phyloP scores from a whole-genome alignment of 2,888 invertebrate genomes.

The Hirtodrosophila cameraria region DNA sequence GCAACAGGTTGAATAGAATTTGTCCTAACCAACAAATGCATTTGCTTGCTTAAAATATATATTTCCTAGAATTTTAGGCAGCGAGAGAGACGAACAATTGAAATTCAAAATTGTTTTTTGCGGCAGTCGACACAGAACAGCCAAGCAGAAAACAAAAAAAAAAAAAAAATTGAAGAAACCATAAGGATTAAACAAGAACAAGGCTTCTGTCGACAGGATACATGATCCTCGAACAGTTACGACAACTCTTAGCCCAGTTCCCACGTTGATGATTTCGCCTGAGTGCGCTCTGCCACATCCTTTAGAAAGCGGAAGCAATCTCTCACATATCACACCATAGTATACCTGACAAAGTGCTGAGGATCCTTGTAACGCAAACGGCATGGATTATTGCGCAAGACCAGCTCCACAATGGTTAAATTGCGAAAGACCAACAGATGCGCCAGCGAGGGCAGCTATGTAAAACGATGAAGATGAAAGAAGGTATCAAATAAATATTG shows the following conservation, averaged over 20 bases:
- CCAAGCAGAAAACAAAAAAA: slow-evolving; percentile 1
- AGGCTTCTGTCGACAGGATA: slow-evolving; percentile 6
- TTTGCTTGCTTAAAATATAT: slow-evolving; percentile 49
- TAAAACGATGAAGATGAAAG: too few species aligned
- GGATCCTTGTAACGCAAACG: slow-evolving; percentile 46
- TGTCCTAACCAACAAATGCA: slow-evolving; percentile 32
- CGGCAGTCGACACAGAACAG: background rate
- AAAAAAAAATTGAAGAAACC: background rate
- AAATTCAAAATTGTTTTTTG: slow-evolving; percentile 12
- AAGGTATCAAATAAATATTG: too few species aligned
- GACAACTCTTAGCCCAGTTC: slow-evolving; percentile 12
- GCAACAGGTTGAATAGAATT: slow-evolving; percentile 1
- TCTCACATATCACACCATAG: slow-evolving; percentile 52
- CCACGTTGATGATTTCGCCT: slow-evolving; percentile 40
- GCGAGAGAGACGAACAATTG: background rate
- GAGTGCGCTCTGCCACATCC: slow-evolving; percentile 28
- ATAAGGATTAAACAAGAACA: slow-evolving; percentile 1
- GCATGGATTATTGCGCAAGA: slow-evolving; percentile 86
- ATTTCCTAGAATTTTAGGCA: background rate
- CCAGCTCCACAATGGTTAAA: slow-evolving; percentile 90
- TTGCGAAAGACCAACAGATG: slow-evolving; percentile 86
- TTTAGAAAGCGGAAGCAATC: slow-evolving; percentile 14
- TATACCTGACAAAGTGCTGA: slow-evolving; percentile 88
- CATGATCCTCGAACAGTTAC: slow-evolving; percentile 5
- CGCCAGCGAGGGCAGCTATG: slow-evolving; percentile 87